phyloP scores from a whole-genome alignment of 2,888 invertebrate species.

The Opisthograptis luteolata region DNA sequence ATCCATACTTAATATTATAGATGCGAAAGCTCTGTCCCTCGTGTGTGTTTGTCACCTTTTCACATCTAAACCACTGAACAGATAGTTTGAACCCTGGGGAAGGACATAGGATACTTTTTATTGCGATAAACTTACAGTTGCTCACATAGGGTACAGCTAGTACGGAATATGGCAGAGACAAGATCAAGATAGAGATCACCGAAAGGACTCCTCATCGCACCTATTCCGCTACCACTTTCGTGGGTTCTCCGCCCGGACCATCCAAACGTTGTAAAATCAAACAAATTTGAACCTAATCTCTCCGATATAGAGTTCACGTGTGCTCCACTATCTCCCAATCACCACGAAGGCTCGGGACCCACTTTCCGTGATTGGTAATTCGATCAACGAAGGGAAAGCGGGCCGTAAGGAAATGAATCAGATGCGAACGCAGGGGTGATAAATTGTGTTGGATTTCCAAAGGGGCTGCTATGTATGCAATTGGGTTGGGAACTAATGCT shows the following conservation, averaged over 20 bases:
- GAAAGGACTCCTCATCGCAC: neutral
- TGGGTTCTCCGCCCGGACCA: no score
- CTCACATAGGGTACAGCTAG: no score
- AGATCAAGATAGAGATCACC: neutral
- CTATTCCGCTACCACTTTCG: neutral
- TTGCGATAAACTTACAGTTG: no score
- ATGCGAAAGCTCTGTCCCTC: no score
- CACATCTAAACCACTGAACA: no score
- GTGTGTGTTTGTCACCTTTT: no score
- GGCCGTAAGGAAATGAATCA: slow-evolving; percentile 48
- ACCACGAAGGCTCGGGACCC: slow-evolving; percentile 33
- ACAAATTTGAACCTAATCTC: slow-evolving; percentile 3
- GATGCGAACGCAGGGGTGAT: slow-evolving; percentile 37
- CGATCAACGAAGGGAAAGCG: slow-evolving; percentile 56
- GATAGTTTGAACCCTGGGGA: no score
- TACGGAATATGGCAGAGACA: no score
- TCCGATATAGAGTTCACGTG: slow-evolving; percentile 1
- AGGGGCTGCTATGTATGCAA: slow-evolving; percentile 10
- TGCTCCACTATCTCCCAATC: neutral
- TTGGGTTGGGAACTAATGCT: neutral
- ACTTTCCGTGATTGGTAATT: slow-evolving; percentile 63
- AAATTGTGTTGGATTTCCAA: slow-evolving; percentile 18
- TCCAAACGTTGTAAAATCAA: neutral
- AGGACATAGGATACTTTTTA: no score
- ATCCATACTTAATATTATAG: no score